phyloP scores from a whole-genome alignment of 2,113 vertebrate genomes.

The Mus spicilegus region DNA sequence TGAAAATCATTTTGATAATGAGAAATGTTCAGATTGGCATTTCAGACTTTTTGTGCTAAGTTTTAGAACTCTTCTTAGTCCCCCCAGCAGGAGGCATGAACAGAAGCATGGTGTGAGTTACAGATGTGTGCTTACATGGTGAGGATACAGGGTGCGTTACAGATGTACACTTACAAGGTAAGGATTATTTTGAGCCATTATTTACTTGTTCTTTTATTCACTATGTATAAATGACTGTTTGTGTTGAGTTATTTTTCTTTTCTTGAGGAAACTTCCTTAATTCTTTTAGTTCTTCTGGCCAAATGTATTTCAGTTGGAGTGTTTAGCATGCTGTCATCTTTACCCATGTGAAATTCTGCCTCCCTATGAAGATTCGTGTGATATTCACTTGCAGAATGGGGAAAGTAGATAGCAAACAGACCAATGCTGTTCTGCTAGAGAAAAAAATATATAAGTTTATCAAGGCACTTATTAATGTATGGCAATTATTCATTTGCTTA shows the following conservation, averaged over 20 bases:
- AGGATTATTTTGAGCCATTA: neutral
- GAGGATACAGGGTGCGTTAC: neutral
- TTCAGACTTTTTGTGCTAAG: neutral
- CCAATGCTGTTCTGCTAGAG: neutral
- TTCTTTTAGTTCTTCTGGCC: neutral
- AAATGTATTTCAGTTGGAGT: neutral
- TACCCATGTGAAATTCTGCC: neutral
- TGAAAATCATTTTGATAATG: neutral
- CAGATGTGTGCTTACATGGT: neutral
- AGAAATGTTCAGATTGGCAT: neutral
- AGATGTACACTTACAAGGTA: too few species aligned
- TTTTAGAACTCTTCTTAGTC: neutral
- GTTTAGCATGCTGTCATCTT: neutral
- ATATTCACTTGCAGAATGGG: neutral
- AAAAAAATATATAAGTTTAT: neutral
- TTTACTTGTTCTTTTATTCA: neutral
- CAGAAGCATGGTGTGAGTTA: neutral
- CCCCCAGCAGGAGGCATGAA: neutral
- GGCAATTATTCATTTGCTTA: neutral
- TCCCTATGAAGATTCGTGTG: neutral
- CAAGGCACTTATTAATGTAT: neutral
- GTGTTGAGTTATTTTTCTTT: neutral
- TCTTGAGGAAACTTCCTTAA: neutral
- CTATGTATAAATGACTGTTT: neutral
- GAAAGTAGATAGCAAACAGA: neutral